These are phyloP conservation scores for Pteruthius melanotis DNA, from an alignment of 2,113 vertebrate genomes.

Conservation along the genomic window DNA sequence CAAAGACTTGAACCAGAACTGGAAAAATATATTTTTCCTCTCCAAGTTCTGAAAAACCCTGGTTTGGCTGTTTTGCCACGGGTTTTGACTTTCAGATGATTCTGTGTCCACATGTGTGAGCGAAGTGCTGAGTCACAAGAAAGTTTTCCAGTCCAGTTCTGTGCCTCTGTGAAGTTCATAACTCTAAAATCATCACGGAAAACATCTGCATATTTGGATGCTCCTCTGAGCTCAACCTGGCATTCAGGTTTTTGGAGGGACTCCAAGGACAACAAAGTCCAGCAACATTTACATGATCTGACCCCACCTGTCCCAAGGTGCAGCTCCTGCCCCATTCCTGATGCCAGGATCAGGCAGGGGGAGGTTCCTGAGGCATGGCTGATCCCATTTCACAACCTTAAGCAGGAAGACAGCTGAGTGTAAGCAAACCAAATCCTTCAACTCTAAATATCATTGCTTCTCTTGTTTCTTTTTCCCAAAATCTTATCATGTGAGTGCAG, in stretches of 20 bases:
- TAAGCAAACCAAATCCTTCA: background rate
- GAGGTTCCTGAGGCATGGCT: fast-evolving
- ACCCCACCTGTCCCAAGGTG: background rate
- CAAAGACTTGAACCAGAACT: background rate
- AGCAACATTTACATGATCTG: background rate
- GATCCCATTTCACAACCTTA: background rate
- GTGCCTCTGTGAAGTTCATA: background rate
- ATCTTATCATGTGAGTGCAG: slow-evolving; percentile 31
- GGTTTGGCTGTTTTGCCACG: background rate
- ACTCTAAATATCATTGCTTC: background rate
- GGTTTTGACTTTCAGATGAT: background rate
- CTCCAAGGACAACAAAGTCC: background rate
- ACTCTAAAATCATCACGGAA: background rate
- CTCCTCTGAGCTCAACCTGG: background rate
- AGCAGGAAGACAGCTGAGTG: background rate
- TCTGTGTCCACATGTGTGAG: background rate
- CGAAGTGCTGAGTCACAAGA: slow-evolving; percentile 47
- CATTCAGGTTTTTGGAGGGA: background rate
- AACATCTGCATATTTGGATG: background rate
- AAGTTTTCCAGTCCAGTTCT: slow-evolving; percentile 4
- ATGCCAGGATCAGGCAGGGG: background rate
- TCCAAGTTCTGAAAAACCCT: background rate
- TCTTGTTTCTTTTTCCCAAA: background rate
- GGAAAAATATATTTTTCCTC: background rate
- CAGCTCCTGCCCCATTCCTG: background rate